A percentile compares a stretch with the other conserved stretches of the same genome.
Evolutionary conservation across 2,113 vertebrate genomes (phyloP).

Genomic region (Pseudonaja textilis): DNA sequence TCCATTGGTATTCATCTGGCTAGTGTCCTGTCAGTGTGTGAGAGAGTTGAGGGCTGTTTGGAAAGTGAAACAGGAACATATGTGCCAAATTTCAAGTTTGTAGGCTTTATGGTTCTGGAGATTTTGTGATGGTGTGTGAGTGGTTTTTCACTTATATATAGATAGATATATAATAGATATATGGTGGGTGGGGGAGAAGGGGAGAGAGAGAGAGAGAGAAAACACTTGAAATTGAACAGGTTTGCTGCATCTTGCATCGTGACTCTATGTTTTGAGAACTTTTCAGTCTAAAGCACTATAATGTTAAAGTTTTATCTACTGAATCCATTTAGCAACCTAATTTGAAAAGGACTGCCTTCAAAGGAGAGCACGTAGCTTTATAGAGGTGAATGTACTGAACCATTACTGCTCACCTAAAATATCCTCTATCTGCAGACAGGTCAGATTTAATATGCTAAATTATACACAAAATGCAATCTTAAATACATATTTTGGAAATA

Average conservation of each 20-base stretch:
- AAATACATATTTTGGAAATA: neutral
- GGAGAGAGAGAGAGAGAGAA: too few relatives aligned
- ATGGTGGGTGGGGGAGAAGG: too few relatives aligned
- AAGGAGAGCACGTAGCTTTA: neutral
- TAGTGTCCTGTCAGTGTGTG: too few relatives aligned
- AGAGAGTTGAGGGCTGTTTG: too few relatives aligned
- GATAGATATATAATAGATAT: too few relatives aligned
- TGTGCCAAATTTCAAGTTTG: too few relatives aligned
- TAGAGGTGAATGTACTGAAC: neutral
- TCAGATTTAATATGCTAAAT: neutral
- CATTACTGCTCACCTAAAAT: neutral
- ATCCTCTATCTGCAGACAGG: neutral
- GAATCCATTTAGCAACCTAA: neutral
- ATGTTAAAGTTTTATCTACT: neutral
- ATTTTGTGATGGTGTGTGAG: too few relatives aligned
- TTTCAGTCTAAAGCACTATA: neutral
- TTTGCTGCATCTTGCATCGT: neutral
- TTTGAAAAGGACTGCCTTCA: neutral
- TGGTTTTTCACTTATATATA: too few relatives aligned
- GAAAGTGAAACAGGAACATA: too few relatives aligned
- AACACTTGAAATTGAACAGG: neutral
- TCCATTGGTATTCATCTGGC: too few relatives aligned
- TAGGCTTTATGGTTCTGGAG: too few relatives aligned
- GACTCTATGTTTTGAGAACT: neutral
- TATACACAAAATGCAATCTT: neutral